Base-by-base conservation (phyloP, 2,113 vertebrate genomes). In the Cottus gobio region DNA sequence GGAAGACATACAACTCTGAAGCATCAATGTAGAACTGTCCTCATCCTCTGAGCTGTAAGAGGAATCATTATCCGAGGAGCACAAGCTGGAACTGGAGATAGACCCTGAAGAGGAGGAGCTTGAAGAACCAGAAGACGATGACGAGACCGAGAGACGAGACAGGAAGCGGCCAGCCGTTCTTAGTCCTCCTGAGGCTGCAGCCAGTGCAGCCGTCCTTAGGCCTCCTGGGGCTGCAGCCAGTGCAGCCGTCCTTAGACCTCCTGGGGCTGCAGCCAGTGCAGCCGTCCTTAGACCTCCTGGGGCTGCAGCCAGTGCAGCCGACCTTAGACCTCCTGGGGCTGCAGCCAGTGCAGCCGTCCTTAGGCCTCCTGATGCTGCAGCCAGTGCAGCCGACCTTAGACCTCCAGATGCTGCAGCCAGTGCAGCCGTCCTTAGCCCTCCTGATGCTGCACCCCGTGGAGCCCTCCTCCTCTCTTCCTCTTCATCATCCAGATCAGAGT, bases 1-100 rank as follows among this genome's bases (percentile, higher is more conserved):
- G 3, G 97, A 94, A 0, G 97, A 94, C 84, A 99, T 93, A 88
- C 97, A 99, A 83, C 96, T 96, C 93, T 97, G 97, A 60, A 99
- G 95, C 87, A 99, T 96, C 88, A 99, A 82, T 2, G 97, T 86
- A 0, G 96, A 97, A 92, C 95, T 95, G 80, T 97, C 98, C 1
- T 98, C 97, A 3, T 99, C 98, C 0, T 98, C 98, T 82, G 97
- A 99, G 88, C 95, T 98, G 75, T 97, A 98, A 0, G 97, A 98
- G 36, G 97, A 97, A 92, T 99, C 98, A 0, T 99, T 99, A 86
- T 99, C 97, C 0, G 98, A 99, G 79, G 98, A 99, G 91, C 96
- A 98, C 73, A 98, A 90, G 82, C 97, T 98, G 83, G 98, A 99
- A 39, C 97, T 97, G 88, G 97, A 98, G 68, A 97, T 54, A 58